Base-by-base conservation (phyloP, 2,888 invertebrate genomes). In the Pristionchus entomophagus region DNA sequence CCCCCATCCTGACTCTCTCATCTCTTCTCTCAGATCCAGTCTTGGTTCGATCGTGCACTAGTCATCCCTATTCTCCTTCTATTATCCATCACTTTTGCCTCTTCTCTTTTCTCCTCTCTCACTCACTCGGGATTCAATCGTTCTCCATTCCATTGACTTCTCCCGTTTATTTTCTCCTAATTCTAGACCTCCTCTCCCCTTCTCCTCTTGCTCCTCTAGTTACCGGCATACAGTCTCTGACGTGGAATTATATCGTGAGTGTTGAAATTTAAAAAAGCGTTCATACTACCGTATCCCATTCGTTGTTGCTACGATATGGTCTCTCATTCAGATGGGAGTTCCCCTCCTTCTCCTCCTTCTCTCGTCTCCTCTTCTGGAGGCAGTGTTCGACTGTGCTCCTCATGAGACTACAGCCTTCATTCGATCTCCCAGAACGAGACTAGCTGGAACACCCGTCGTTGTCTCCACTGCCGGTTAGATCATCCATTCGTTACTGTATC, bases 391-490 rank as follows among this genome's bases (percentile, higher is more conserved):
- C 59, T 92, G 92, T 87, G 87, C 87, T n/a, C 88, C 86, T 41
- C 88, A 89, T 41, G 93, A 93, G 86, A 92, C 92, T 19, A 90
- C 93, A 12, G 91, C 92, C 0, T 93, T 93, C 87, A 91, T 93
- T 19, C 89, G 93, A 65, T 91, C 92, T 65, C 91, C 93, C 17
- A 89, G 93, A 2, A 92, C 93, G 8, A 89, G 93, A 65, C 90
- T 93, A 14, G 93, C 92, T 56, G 93, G 93, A 81, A 93, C 93
- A 3, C 93, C 93, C 22, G 91, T 93, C 26, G 93, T 93, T 83
- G 90, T 93, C 59, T 93, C 93, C 45, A 93, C 93, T 26, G 93
- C 93, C 51, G 93, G 93, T 85, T 59, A 19, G 89, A 84, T 22
- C 84, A 83, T 0, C 12, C 32, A 65, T 65, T 65, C 4, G 19